These are phyloP conservation scores for Elysia crispata DNA, from an alignment of 2,888 invertebrate species.

Conservation along the genomic window DNA sequence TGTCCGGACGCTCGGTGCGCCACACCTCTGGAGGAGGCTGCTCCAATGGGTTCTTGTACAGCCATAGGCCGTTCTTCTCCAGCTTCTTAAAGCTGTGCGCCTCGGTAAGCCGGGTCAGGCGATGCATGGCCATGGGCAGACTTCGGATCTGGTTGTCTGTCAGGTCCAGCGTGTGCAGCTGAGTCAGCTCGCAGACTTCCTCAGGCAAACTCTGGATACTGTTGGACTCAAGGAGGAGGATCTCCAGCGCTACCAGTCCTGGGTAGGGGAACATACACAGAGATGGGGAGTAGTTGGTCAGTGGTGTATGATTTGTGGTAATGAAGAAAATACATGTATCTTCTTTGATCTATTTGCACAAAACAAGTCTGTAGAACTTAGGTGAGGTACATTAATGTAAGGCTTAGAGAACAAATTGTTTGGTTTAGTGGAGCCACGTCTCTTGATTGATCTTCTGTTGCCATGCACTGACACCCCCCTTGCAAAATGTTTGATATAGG, in stretches of 20 bases:
- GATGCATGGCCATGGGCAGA: conserved; percentile 72
- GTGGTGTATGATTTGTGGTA: too few species aligned
- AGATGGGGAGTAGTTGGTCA: too few species aligned
- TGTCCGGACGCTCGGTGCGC: conserved; percentile 72
- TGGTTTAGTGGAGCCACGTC: too few species aligned
- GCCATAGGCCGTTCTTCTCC: conserved; percentile 74
- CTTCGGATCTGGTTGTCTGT: conserved; percentile 69
- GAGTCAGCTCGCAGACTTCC: conserved; percentile 70
- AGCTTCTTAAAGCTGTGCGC: conserved; percentile 74
- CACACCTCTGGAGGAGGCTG: conserved; percentile 75
- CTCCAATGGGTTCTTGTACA: conserved; percentile 75
- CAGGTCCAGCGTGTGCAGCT: conserved; percentile 74
- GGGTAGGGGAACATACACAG: background rate
- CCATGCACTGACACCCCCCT: too few species aligned
- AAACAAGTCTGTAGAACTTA: too few species aligned
- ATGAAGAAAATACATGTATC: too few species aligned
- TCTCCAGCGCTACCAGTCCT: conserved; percentile 66
- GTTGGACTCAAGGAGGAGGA: conserved; percentile 69
- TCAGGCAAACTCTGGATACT: conserved; percentile 68
- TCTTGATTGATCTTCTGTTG: too few species aligned
- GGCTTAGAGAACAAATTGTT: too few species aligned
- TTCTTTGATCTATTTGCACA: too few species aligned
- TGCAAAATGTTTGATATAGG: too few species aligned
- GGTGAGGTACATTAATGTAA: too few species aligned
- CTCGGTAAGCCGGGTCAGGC: conserved; percentile 65